phyloP scores from a whole-genome alignment of 2,888 invertebrate species.

The Syrista parreyssii region DNA sequence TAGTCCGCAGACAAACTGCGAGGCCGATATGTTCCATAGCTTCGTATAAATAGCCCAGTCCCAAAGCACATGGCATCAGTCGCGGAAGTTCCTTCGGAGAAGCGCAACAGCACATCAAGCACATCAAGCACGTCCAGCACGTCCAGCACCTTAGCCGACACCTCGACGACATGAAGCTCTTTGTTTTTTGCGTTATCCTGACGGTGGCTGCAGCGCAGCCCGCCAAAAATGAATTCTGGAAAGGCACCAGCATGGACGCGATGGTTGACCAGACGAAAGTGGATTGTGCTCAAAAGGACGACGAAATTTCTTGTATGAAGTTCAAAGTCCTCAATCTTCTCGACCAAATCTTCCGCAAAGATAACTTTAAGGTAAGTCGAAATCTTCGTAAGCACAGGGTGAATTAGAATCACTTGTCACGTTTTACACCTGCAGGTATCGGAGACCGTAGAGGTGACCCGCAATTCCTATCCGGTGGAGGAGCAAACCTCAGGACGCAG shows the following conservation, averaged over 20 bases:
- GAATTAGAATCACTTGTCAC: no score
- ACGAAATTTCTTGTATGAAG: conserved; percentile 85
- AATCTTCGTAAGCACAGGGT: background rate
- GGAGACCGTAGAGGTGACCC: conserved; percentile 79
- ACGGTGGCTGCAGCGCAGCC: conserved; percentile 74
- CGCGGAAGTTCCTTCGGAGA: conserved; percentile 46
- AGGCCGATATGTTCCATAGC: conserved; percentile 25
- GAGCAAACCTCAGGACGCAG: conserved; percentile 67
- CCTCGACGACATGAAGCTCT: conserved; percentile 47
- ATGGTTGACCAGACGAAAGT: conserved; percentile 82
- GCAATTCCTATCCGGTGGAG: conserved; percentile 76
- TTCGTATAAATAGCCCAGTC: conserved; percentile 62
- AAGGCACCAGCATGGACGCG: conserved; percentile 77
- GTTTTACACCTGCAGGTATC: conserved; percentile 70
- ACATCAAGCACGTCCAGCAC: conserved; percentile 27
- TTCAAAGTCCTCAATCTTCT: conserved; percentile 83
- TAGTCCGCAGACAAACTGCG: conserved; percentile 2
- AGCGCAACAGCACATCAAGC: conserved; percentile 4
- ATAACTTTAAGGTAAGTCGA: conserved; percentile 77
- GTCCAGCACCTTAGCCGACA: background rate
- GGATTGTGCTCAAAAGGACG: conserved; percentile 80
- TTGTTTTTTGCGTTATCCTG: conserved; percentile 63
- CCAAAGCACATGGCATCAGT: conserved; percentile 61
- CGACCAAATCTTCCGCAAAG: conserved; percentile 83
- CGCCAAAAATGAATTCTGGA: conserved; percentile 76